Evolutionary conservation across 2,888 invertebrate species (phyloP).

Genomic region (Epicampocera succincta): DNA sequence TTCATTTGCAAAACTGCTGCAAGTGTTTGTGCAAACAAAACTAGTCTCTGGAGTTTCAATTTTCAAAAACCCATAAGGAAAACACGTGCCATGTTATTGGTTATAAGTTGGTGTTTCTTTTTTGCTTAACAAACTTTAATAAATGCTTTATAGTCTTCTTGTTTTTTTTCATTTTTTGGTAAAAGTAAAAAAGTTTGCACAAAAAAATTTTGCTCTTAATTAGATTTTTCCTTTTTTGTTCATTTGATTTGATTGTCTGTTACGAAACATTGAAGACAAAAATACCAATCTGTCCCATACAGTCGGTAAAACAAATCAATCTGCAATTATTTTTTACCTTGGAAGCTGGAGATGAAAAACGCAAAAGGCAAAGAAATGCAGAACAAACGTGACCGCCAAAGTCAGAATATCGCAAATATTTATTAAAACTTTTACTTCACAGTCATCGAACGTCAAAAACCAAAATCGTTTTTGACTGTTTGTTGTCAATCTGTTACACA

Average conservation of each 20-base stretch:
- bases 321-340: slow-evolving; percentile 43
- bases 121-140: too few relatives aligned
- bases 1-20: too few relatives aligned
- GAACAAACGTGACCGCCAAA: slow-evolving; percentile 2
- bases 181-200: not conserved
- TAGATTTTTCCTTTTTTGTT: slow-evolving; percentile 22
- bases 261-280: slow-evolving; percentile 31
- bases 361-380: slow-evolving; percentile 12
- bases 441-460: too few relatives aligned
- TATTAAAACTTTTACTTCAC: too few relatives aligned
- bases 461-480: too few relatives aligned
- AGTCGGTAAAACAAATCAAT: slow-evolving; percentile 47
- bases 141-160: too few relatives aligned
- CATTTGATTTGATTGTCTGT: slow-evolving; percentile 46
- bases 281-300: slow-evolving; percentile 34
- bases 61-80: slow-evolving; percentile 54
- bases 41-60: slow-evolving; percentile 42
- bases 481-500: too few relatives aligned
- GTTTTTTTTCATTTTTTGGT: not conserved
- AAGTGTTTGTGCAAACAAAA: too few relatives aligned
- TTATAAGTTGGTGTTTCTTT: slow-evolving; percentile 24
- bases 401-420: too few relatives aligned
- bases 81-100: slow-evolving; percentile 60
- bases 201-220: not conserved
- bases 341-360: slow-evolving; percentile 1